Percentiles rank a stretch among this genome's conserved stretches.
Conservation (phyloP, 1,140 invertebrate genomes). For the Pogonomyrmex californicus region DNA sequence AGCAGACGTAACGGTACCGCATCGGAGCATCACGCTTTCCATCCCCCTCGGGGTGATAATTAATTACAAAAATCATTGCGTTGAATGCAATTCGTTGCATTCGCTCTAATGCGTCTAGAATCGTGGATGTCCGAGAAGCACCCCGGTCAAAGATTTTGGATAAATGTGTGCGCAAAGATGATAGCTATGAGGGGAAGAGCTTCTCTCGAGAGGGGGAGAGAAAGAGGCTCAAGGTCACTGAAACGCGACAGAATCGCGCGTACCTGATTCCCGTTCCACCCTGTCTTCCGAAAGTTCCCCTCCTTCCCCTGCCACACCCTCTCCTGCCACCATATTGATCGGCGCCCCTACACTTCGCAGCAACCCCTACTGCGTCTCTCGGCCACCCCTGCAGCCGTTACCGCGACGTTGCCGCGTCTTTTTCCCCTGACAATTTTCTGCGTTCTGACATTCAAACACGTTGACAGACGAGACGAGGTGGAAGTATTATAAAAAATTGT, state of each 20-base stretch:
- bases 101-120: background rate
- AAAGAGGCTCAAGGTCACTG: constrained; percentile 79
- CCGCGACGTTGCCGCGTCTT: constrained; percentile 76
- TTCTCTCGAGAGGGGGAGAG: constrained; percentile 26
- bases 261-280: constrained; percentile 64
- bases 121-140: background rate
- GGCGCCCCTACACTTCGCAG: constrained; percentile 66
- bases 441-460: constrained; percentile 10
- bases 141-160: background rate
- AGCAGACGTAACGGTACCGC: background rate
- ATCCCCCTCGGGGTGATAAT: background rate
- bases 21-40: constrained; percentile 7
- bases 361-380: constrained; percentile 65
- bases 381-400: constrained; percentile 58
- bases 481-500: constrained; percentile 4
- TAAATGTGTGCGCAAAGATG: background rate
- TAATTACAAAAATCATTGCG: constrained; percentile 2
- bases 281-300: constrained; percentile 73
- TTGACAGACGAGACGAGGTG: background rate
- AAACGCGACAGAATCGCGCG: constrained; percentile 64
- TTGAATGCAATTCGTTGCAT: background rate
- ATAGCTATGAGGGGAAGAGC: background rate
- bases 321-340: constrained; percentile 83
- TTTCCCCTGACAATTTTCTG: constrained; percentile 64
- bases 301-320: constrained; percentile 80